Evolutionary conservation across 2,113 vertebrate species (phyloP).

Genomic region (Hirundichthys speculiger): DNA sequence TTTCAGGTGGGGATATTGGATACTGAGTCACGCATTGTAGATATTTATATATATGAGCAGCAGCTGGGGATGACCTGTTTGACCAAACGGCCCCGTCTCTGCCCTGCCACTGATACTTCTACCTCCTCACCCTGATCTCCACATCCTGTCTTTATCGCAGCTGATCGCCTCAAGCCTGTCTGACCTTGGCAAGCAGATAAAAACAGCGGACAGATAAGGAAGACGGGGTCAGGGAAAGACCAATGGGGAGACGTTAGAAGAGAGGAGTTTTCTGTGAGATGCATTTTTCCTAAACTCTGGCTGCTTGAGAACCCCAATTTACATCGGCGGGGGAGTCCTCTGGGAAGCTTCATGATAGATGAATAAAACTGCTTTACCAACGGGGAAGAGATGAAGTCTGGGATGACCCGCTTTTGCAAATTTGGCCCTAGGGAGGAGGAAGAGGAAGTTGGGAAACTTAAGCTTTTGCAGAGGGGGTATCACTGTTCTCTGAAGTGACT

Average conservation of each 20-base stretch:
- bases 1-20: conserved; percentile 27
- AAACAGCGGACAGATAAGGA: conserved; percentile 68
- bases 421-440: conserved; percentile 71
- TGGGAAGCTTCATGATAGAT: conserved; percentile 79
- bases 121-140: conserved; percentile 19
- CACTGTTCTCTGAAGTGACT: conserved; percentile 39
- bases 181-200: conserved; percentile 80
- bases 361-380: conserved; percentile 61
- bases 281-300: conserved; percentile 57
- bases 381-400: conserved; percentile 64
- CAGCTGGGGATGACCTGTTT: conserved; percentile 44
- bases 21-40: conserved; percentile 11
- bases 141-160: conserved; percentile 70
- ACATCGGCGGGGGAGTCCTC: conserved; percentile 67
- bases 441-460: conserved; percentile 60
- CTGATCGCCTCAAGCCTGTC: conserved; percentile 72
- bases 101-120: conserved; percentile 10
- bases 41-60: conserved; percentile 50
- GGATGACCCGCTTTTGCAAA: conserved; percentile 80
- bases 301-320: conserved; percentile 67
- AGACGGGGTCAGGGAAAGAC: conserved; percentile 22
- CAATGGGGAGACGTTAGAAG: conserved; percentile 13
- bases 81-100: conserved; percentile 44
- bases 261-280: conserved; percentile 37
- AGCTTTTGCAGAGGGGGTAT: conserved; percentile 62